Evolutionary conservation across 1,140 invertebrate genomes (phyloP).

Genomic region (Drosophila punjabiensis): DNA sequence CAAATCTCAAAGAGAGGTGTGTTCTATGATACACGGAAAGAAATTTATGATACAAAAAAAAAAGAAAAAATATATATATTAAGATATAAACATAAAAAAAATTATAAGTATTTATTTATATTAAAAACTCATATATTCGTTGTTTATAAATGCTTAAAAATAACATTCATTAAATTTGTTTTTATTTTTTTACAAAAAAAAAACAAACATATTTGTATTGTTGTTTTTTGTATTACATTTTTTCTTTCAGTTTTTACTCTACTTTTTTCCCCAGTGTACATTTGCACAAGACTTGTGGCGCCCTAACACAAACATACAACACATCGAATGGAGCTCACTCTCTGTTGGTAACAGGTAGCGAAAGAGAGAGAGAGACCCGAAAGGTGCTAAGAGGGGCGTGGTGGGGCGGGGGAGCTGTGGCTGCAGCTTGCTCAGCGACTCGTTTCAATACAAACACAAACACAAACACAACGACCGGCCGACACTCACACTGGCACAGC

Average conservation of each 20-base stretch:
- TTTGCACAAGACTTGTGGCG: constrained; percentile 76
- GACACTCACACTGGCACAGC: constrained; percentile 22
- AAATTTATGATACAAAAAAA: not conserved
- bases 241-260: not conserved
- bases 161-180: too few species aligned
- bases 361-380: constrained; percentile 25
- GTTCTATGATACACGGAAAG: constrained; percentile 5
- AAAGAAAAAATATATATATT: too few species aligned
- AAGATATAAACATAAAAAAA: not conserved
- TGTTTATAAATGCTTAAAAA: too few species aligned
- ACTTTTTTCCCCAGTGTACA: constrained; percentile 41
- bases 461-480: constrained; percentile 21
- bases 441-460: constrained; percentile 73
- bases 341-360: constrained; percentile 46
- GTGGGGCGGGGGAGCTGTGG: constrained; percentile 15
- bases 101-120: not conserved
- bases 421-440: constrained; percentile 61
- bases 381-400: constrained; percentile 29
- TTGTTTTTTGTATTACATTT: not conserved
- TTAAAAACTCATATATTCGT: too few species aligned
- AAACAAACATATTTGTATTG: not conserved
- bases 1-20: constrained; percentile 39
- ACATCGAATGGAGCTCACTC: constrained; percentile 12
- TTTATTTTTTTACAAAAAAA: too few species aligned
- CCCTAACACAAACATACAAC: constrained; percentile 27